Evolutionary conservation across 2,797 vertebrate species (phyloP).

Genomic region (Acanthopagrus latus): DNA sequence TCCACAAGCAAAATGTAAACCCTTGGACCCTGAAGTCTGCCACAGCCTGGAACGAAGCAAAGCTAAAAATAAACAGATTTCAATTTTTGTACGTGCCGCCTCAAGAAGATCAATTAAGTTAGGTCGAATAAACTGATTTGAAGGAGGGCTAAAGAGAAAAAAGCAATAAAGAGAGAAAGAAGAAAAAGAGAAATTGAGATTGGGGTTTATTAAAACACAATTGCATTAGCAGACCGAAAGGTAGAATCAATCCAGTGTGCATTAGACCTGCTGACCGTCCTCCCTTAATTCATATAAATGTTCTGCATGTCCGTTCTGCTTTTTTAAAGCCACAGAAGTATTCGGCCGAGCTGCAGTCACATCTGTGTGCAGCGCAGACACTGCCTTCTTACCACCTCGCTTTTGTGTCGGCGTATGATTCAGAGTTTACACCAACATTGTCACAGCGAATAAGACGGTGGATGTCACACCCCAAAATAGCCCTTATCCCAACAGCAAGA

Average conservation of each 20-base stretch:
- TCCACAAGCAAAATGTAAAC: slow-evolving; percentile 18
- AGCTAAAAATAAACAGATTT: slow-evolving; percentile 33
- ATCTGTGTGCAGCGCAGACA: slow-evolving; percentile 32
- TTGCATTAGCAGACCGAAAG: slow-evolving; percentile 61
- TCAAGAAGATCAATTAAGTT: slow-evolving; percentile 29
- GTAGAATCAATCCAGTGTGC: slow-evolving; percentile 60
- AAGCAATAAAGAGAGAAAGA: neutral
- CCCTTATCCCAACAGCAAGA: slow-evolving; percentile 14
- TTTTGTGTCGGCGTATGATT: slow-evolving; percentile 40
- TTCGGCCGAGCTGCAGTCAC: slow-evolving; percentile 41
- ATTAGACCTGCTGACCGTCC: slow-evolving; percentile 58
- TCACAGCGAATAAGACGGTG: slow-evolving; percentile 41
- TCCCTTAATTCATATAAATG: slow-evolving; percentile 66
- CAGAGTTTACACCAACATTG: slow-evolving; percentile 52
- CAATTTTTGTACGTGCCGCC: slow-evolving; percentile 4
- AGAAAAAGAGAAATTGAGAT: slow-evolving; percentile 40
- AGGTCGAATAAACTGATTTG: slow-evolving; percentile 36
- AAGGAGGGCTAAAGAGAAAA: slow-evolving; percentile 13
- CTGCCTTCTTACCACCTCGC: slow-evolving; percentile 1
- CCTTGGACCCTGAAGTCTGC: slow-evolving; percentile 1
- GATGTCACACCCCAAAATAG: slow-evolving; percentile 55
- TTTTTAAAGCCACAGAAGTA: slow-evolving; percentile 43
- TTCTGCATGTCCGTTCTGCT: slow-evolving; percentile 45
- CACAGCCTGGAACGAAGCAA: slow-evolving; percentile 30
- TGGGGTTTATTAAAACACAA: slow-evolving; percentile 71